These are phyloP conservation scores for Agrotis puta DNA, from an alignment of 2,888 invertebrate species.

Conservation along the genomic window DNA sequence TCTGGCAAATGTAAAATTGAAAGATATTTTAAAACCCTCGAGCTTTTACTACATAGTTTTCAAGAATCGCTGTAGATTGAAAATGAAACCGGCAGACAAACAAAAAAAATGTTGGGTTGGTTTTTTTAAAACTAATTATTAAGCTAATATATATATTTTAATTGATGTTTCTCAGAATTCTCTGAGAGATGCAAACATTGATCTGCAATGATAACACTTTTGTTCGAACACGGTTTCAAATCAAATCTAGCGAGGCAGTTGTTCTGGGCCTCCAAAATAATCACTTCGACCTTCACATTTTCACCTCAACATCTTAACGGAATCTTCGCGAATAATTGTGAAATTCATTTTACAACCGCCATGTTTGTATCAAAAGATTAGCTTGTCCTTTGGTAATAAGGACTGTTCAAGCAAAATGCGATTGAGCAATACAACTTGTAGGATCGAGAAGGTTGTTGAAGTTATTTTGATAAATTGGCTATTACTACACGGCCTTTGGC, in stretches of 20 bases:
- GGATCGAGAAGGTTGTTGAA: constrained; percentile 13
- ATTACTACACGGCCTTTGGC: constrained; percentile 14
- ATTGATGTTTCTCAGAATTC: neutral
- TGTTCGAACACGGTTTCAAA: neutral
- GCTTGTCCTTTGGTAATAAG: constrained; percentile 26
- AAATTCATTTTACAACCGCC: constrained; percentile 33
- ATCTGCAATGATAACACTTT: neutral
- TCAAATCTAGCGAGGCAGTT: neutral
- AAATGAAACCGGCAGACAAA: neutral
- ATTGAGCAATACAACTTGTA: constrained; percentile 30
- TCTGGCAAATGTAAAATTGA: neutral
- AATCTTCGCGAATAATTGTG: constrained; percentile 30
- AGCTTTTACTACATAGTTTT: neutral
- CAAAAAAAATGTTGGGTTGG: neutral
- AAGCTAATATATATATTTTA: too few species aligned
- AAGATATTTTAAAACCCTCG: neutral
- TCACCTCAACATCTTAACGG: constrained; percentile 18
- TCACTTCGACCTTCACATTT: constrained; percentile 44
- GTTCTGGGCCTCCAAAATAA: constrained; percentile 7
- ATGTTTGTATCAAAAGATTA: constrained; percentile 19
- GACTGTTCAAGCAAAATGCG: constrained; percentile 24
- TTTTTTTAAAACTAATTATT: too few species aligned
- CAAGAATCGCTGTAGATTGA: neutral
- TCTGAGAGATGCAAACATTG: too few species aligned
- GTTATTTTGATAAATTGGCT: constrained; percentile 20